Percentiles rank a stretch among this genome's conserved stretches.
Conservation (phyloP, 2,888 invertebrate genomes). For the Aphodius granarius region DNA sequence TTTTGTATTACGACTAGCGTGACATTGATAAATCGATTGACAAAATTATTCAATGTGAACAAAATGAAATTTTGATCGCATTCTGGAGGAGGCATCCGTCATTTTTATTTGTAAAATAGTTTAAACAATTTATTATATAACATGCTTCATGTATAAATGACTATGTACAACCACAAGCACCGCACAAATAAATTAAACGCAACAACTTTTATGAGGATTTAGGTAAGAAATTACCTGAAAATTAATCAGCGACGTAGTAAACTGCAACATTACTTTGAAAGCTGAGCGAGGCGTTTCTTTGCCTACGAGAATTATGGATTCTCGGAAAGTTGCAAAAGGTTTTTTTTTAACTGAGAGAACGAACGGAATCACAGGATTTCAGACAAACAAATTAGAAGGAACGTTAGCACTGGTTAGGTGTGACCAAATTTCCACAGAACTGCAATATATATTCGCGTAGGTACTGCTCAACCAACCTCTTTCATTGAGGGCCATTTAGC, state of each 20-base stretch:
- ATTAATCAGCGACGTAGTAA: background rate
- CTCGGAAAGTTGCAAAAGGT: background rate
- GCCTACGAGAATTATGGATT: background rate
- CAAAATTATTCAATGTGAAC: too few species aligned
- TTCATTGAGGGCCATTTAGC: background rate
- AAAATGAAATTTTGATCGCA: too few species aligned
- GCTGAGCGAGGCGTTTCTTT: background rate
- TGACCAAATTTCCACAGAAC: background rate
- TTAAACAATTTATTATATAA: too few species aligned
- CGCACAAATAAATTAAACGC: too few species aligned
- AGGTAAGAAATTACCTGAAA: too few species aligned
- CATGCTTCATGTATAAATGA: too few species aligned
- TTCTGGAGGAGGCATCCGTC: too few species aligned
- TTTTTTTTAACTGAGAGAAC: background rate
- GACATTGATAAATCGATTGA: too few species aligned
- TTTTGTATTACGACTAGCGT: too few species aligned
- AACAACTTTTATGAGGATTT: too few species aligned
- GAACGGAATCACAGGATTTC: background rate
- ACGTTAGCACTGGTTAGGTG: background rate
- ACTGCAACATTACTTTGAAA: background rate
- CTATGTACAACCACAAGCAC: too few species aligned
- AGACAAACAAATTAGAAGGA: background rate
- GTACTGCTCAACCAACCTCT: background rate
- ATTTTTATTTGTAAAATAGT: too few species aligned
- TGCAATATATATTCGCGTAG: background rate